Evolutionary conservation across 2,888 invertebrate genomes (phyloP).

Genomic region (Chydorus sphaericus): DNA sequence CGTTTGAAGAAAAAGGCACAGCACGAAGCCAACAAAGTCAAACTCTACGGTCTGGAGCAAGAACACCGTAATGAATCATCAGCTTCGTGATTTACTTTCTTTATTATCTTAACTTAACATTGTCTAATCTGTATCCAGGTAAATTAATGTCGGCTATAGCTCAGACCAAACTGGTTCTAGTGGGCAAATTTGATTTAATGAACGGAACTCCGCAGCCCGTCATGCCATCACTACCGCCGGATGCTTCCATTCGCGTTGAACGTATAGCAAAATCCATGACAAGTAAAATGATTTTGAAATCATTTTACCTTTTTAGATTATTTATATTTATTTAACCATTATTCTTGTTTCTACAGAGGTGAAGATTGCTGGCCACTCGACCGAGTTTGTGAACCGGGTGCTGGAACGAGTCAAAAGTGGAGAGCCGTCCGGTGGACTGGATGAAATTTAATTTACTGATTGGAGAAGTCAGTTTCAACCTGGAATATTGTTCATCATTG

Average conservation of each 20-base stretch:
- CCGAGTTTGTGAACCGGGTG: constrained; percentile 85
- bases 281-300: background rate
- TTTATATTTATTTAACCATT: constrained; percentile 14
- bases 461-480: no score
- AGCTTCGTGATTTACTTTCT: constrained; percentile 15
- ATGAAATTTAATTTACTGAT: constrained; percentile 42
- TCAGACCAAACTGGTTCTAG: constrained; percentile 59
- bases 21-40: constrained; percentile 96
- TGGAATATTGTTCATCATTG: background rate
- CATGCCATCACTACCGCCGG: background rate
- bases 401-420: constrained; percentile 73
- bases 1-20: constrained; percentile 97
- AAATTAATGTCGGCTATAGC: constrained; percentile 59
- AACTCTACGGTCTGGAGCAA: constrained; percentile 77
- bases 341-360: constrained; percentile 40
- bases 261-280: constrained; percentile 2
- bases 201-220: background rate
- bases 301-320: constrained; percentile 9
- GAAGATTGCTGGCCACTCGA: constrained; percentile 77
- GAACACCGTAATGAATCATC: constrained; percentile 86
- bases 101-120: constrained; percentile 15
- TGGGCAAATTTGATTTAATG: constrained; percentile 41
- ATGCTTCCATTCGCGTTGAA: constrained; percentile 7
- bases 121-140: constrained; percentile 44
- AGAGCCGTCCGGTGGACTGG: constrained; percentile 57